Conservation (phyloP, 1,140 invertebrate genomes). For the Rhagoletis pomonella region DNA sequence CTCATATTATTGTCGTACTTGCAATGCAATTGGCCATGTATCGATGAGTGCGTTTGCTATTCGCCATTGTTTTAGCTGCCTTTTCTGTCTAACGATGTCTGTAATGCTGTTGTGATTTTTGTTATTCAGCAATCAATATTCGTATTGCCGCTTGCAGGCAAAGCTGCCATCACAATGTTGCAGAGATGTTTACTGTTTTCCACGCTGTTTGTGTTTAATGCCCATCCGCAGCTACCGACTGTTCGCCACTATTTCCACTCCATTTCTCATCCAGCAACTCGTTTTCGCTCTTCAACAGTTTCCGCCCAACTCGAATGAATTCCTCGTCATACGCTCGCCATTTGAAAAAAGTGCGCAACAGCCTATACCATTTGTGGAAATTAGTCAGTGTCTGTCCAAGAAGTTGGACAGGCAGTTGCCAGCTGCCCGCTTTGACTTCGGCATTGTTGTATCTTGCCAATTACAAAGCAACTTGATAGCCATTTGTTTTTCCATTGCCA, state of each 20-base stretch:
- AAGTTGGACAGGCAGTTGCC: not conserved
- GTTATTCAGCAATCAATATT: constrained; percentile 5
- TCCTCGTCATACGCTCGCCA: not conserved
- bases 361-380: constrained; percentile 14
- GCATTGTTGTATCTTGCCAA: not conserved
- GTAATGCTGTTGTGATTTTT: not conserved
- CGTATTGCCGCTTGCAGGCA: not conserved
- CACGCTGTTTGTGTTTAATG: constrained; percentile 37
- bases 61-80: constrained; percentile 27
- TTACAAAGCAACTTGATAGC: not conserved
- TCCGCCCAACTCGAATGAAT: constrained; percentile 10
- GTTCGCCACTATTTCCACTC: constrained; percentile 39
- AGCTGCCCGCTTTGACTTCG: not conserved
- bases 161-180: not conserved
- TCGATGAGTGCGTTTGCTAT: not conserved
- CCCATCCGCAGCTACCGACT: constrained; percentile 5
- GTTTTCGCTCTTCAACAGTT: not conserved
- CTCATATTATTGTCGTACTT: no score
- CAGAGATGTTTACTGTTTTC: constrained; percentile 39
- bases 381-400: constrained; percentile 30
- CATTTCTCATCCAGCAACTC: constrained; percentile 7
- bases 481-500: not conserved
- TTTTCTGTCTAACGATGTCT: not conserved
- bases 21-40: not conserved
- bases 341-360: not conserved